Evolutionary conservation across 2,113 vertebrate species (phyloP).

Genomic region (Pseudopodoces humilis): DNA sequence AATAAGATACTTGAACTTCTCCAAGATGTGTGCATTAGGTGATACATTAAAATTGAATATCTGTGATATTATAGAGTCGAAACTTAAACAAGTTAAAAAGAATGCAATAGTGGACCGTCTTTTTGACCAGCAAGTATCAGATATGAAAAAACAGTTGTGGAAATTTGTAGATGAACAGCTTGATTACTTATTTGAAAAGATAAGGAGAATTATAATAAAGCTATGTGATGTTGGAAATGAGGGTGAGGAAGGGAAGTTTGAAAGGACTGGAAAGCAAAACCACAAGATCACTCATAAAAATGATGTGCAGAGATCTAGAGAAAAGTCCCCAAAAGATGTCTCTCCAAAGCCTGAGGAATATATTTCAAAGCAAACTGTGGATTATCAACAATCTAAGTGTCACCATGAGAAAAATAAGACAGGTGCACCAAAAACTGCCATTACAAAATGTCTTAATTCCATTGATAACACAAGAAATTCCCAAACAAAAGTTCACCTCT

Average conservation of each 20-base stretch:
- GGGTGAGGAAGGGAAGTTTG: constrained; percentile 52
- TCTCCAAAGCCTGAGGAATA: constrained; percentile 58
- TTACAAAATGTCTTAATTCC: constrained; percentile 56
- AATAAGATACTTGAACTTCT: constrained; percentile 83
- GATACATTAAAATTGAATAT: constrained; percentile 80
- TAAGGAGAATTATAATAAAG: constrained; percentile 75
- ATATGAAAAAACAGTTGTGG: constrained; percentile 94
- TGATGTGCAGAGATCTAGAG: constrained; percentile 37
- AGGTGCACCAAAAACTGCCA: constrained; percentile 20
- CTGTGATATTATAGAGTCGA: constrained; percentile 83
- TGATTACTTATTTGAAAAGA: constrained; percentile 87
- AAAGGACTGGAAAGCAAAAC: constrained; percentile 23
- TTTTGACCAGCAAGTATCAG: constrained; percentile 88
- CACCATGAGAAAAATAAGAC: constrained; percentile 48
- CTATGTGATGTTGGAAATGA: constrained; percentile 73
- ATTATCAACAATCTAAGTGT: constrained; percentile 31
- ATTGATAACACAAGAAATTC: constrained; percentile 63
- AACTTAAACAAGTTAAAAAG: constrained; percentile 85
- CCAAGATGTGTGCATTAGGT: constrained; percentile 78
- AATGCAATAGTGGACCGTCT: constrained; percentile 91
- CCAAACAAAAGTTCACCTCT: constrained; percentile 27
- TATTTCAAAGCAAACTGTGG: constrained; percentile 27
- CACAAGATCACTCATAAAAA: constrained; percentile 40
- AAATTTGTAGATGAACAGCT: constrained; percentile 92
- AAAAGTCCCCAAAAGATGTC: constrained; percentile 48